Base-by-base conservation (phyloP, 2,888 invertebrate genomes). In the Tupiocoris notatus region DNA sequence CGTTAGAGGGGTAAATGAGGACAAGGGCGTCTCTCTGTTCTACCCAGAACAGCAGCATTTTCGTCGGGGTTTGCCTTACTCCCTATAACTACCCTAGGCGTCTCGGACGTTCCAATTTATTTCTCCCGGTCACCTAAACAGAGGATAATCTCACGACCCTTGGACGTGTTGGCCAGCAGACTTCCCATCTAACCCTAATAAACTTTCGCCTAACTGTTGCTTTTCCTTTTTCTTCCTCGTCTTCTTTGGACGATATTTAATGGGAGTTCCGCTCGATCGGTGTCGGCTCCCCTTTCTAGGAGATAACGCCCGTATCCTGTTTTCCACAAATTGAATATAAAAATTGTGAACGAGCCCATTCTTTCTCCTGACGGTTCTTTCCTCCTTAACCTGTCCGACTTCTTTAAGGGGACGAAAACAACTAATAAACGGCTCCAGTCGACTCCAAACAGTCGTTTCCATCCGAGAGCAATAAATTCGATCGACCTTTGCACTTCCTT, bases 81-180 rank as follows among this genome's bases (percentile, higher is more conserved):
- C 24, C 61, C 70, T 59, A 1, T 71, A 71, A 71, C 61, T 59
- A 65, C 75, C 61, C 20, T 39, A 3, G 12, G 39, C 39, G n/a
- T 12, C 18, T 39, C 68, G 76, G 76, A 76, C 76, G 68, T 76
- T 76, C 76, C 76, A 76, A 76, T 76, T 76, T 76, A 76, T 76
- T 62, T 76, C 68, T 68, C 76, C 39, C 76, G 65, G 75, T 75
- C 75, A 75, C 75, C 75, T 75, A 75, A 75, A 75, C 75, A 75
- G 24, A 75, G 75, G 75, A 75, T 75, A 75, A 76, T 68, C 76
- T 65, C 68, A 76, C 65, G 76, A 76, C 76, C 76, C 76, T 56
- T 56, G 39, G 39, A 39, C 39, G 12, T 39, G 39, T 3, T 39
- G 39, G 39, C 39, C 39, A n/a, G n/a, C n/a, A 39, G 39, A 39